Percentiles rank a stretch among this genome's conserved stretches.
Conservation (phyloP, 2,113 vertebrate genomes). For the Kryptolebias marmoratus region DNA sequence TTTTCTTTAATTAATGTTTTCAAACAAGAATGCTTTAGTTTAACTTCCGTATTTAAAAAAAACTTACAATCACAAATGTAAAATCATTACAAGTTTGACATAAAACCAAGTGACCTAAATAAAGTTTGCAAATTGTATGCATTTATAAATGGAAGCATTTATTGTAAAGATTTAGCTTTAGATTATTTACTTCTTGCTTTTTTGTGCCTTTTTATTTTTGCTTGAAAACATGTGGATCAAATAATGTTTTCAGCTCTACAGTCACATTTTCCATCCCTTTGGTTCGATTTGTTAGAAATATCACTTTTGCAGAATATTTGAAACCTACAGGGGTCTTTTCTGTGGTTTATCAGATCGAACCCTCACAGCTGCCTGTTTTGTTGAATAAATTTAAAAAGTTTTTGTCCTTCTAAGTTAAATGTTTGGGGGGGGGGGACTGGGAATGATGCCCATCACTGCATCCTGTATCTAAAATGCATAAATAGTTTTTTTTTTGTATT, state of each 20-base stretch:
- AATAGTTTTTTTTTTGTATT: conserved; percentile 5
- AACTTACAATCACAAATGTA: conserved; percentile 5
- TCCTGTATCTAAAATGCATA: no score
- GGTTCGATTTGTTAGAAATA: background rate
- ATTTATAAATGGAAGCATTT: conserved; percentile 1
- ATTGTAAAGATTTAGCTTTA: background rate
- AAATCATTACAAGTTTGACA: conserved; percentile 13
- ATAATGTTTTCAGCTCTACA: no score
- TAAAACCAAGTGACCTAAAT: background rate
- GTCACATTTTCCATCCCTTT: no score
- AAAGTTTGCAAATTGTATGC: conserved; percentile 5
- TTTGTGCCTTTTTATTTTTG: background rate
- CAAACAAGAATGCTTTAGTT: conserved; percentile 31
- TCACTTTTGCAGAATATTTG: background rate
- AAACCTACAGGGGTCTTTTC: background rate
- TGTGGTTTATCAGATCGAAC: background rate
- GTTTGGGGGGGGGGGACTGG: no score
- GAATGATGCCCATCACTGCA: no score
- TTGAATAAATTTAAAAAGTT: background rate
- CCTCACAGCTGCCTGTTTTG: background rate
- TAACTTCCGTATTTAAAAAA: conserved; percentile 11
- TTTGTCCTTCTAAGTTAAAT: no score
- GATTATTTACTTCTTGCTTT: background rate
- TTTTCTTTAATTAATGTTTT: conserved; percentile 44
- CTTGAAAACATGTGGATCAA: no score